Percentiles rank a stretch among this genome's conserved stretches.
Evolutionary conservation across 2,888 invertebrate species (phyloP).

Genomic region (Cotesia congregata): DNA sequence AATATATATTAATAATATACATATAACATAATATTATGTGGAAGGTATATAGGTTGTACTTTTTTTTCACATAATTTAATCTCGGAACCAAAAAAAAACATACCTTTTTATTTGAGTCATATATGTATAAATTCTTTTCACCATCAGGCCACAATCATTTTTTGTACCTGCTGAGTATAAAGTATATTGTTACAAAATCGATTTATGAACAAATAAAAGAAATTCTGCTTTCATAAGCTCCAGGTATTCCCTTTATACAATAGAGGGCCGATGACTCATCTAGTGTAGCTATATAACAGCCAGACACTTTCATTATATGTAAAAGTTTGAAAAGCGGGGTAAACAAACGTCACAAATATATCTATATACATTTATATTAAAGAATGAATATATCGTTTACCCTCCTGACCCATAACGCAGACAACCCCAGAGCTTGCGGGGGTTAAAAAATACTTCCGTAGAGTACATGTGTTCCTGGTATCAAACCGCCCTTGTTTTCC

Average conservation of each 20-base stretch:
- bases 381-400: background rate
- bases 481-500: slow-evolving; percentile 69
- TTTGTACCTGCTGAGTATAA: background rate
- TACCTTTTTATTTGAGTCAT: too few species aligned
- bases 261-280: slow-evolving; percentile 9
- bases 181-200: slow-evolving; percentile 10
- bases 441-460: slow-evolving; percentile 57
- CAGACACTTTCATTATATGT: background rate
- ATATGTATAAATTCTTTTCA: too few species aligned
- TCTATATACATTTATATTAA: background rate
- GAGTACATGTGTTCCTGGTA: slow-evolving; percentile 64
- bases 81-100: too few species aligned
- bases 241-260: background rate
- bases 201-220: background rate
- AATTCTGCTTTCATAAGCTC: background rate
- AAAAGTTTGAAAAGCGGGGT: background rate
- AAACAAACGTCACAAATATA: slow-evolving; percentile 10
- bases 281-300: background rate
- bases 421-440: slow-evolving; percentile 52
- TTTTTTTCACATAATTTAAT: too few species aligned
- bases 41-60: too few species aligned
- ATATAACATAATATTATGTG: too few species aligned
- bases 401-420: slow-evolving; percentile 34
- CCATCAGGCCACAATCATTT: too few species aligned
- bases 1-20: too few species aligned